Conservation (phyloP, 1,140 invertebrate genomes). For the Aphidius gifuensis region DNA sequence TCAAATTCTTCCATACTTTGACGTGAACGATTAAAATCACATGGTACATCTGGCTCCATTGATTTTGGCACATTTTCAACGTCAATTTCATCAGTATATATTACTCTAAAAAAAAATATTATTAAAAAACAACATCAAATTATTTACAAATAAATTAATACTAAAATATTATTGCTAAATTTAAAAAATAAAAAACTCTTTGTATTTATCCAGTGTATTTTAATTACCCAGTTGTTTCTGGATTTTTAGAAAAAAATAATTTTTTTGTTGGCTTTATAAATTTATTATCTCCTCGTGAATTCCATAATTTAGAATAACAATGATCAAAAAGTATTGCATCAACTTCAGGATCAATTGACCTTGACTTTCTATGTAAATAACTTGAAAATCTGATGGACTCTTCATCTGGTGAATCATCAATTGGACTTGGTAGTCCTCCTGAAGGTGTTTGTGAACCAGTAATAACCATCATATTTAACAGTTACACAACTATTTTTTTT, state of each 20-base stretch:
- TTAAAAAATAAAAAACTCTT: no score
- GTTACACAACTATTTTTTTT: no score
- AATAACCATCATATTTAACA: no score
- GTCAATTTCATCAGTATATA: conserved; percentile 53
- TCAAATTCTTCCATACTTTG: conserved; percentile 74
- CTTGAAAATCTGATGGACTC: conserved; percentile 42
- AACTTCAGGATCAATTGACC: conserved; percentile 42
- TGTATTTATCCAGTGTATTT: no score
- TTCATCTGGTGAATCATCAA: conserved; percentile 33
- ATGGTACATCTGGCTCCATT: conserved; percentile 47
- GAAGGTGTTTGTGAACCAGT: no score
- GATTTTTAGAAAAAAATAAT: conserved; percentile 50
- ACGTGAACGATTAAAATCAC: conserved; percentile 64
- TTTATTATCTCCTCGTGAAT: conserved; percentile 65
- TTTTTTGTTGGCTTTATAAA: conserved; percentile 64
- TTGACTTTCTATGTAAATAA: conserved; percentile 47
- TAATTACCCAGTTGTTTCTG: neutral
- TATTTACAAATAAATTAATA: neutral
- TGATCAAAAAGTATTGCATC: conserved; percentile 60
- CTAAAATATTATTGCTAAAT: neutral
- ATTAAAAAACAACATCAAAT: conserved; percentile 12
- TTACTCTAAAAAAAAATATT: conserved; percentile 17
- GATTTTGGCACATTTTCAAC: conserved; percentile 42
- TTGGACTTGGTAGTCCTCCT: no score
- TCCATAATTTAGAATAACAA: conserved; percentile 69